Evolutionary conservation across 1,140 invertebrate genomes (phyloP).

Genomic region (Conus betulinus): DNA sequence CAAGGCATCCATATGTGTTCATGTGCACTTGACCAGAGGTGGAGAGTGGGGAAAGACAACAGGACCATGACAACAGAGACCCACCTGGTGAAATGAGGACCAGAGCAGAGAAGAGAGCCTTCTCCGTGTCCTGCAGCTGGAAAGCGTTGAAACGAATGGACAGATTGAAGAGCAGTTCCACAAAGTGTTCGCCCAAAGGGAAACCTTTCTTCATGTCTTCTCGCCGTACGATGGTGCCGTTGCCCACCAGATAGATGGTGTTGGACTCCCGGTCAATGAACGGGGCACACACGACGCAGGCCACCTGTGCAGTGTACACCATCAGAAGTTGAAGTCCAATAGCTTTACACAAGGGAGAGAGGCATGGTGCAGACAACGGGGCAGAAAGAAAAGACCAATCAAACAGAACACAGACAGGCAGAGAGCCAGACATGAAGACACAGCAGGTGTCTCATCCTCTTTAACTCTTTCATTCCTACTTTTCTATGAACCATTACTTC

Average conservation of each 20-base stretch:
- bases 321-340: too few species aligned
- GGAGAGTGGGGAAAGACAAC: too few species aligned
- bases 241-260: conserved; percentile 69
- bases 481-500: too few species aligned
- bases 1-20: too few species aligned
- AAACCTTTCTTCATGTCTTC: conserved; percentile 74
- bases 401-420: too few species aligned
- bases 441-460: too few species aligned
- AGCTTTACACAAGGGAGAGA: too few species aligned
- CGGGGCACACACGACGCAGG: conserved; percentile 72
- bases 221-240: conserved; percentile 62
- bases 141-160: conserved; percentile 95
- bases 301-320: conserved; percentile 61
- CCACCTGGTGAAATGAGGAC: conserved; percentile 93
- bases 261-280: conserved; percentile 73
- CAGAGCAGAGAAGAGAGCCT: conserved; percentile 95
- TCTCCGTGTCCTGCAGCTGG: conserved; percentile 91
- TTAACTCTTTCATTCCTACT: too few species aligned
- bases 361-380: too few species aligned
- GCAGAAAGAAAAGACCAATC: too few species aligned
- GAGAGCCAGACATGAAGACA: too few species aligned
- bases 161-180: conserved; percentile 98
- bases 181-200: conserved; percentile 79
- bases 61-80: neutral
- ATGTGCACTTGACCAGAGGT: too few species aligned